Conservation (phyloP, 2,113 vertebrate species). For the Oostethus manadensis region DNA sequence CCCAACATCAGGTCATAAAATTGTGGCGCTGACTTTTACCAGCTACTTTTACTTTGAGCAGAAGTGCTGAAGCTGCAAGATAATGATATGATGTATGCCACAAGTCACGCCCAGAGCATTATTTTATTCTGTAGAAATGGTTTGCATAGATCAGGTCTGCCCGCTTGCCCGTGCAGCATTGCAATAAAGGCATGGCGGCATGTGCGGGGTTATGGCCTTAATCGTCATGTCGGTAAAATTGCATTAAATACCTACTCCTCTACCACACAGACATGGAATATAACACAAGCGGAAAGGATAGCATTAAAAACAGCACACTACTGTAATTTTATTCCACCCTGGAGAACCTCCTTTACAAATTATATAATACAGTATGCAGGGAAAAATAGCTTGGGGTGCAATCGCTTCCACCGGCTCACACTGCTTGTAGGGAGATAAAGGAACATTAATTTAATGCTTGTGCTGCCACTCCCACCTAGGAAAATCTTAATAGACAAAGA, state of each 20-base stretch:
- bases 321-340: conserved; percentile 1
- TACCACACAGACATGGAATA: not conserved
- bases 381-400: conserved; percentile 1
- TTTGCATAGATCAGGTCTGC: conserved; percentile 20
- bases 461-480: not conserved
- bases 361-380: not conserved
- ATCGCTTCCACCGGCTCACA: not conserved
- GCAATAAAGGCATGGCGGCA: not conserved
- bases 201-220: too few relatives aligned
- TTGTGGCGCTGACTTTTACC: conserved; percentile 35
- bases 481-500: not conserved
- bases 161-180: not conserved
- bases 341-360: not conserved
- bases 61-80: conserved; percentile 44
- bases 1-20: conserved; percentile 24
- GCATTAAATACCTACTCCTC: not conserved
- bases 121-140: conserved; percentile 24
- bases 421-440: not conserved
- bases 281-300: not conserved
- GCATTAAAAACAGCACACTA: not conserved
- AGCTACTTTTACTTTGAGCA: conserved; percentile 36
- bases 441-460: not conserved
- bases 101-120: conserved; percentile 32
- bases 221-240: not conserved
- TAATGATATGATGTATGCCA: conserved; percentile 45